A percentile compares a stretch with the other conserved stretches of the same genome.
Evolutionary conservation across 2,888 invertebrate species (phyloP).

Genomic region (Mystacides longicornis): DNA sequence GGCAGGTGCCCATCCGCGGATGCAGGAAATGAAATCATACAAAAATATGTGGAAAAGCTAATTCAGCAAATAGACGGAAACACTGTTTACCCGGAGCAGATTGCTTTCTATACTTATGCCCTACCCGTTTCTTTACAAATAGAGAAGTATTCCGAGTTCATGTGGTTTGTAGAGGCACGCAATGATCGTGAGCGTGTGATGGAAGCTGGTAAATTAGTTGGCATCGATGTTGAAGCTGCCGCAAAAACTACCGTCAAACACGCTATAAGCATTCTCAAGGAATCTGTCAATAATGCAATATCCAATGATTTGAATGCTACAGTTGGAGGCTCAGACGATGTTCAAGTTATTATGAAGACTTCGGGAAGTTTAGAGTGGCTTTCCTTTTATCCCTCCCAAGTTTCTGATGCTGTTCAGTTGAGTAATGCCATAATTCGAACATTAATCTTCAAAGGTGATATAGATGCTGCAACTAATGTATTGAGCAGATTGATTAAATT

Average conservation of each 20-base stretch:
- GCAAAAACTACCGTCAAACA: conserved; percentile 80
- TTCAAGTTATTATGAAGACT: conserved; percentile 37
- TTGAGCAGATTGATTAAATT: conserved; percentile 43
- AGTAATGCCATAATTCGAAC: conserved; percentile 83
- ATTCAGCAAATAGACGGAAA: conserved; percentile 50
- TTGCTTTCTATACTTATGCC: conserved; percentile 80
- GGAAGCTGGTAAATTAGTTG: conserved; percentile 63
- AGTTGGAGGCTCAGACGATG: conserved; percentile 43
- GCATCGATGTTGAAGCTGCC: conserved; percentile 76
- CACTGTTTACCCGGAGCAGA: conserved; percentile 64
- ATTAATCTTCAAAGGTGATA: conserved; percentile 74
- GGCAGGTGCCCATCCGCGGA: conserved; percentile 65
- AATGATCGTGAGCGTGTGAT: conserved; percentile 61
- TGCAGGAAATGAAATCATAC: conserved; percentile 66
- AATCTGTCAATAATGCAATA: background rate
- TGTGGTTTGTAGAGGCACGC: conserved; percentile 58
- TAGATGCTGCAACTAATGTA: conserved; percentile 73
- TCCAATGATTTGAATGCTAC: conserved; percentile 65
- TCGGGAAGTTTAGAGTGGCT: conserved; percentile 75
- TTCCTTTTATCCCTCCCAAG: conserved; percentile 67
- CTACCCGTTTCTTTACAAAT: conserved; percentile 53
- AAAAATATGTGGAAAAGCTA: conserved; percentile 64
- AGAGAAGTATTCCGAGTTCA: conserved; percentile 57
- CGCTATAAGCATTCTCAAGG: conserved; percentile 38
- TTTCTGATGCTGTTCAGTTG: conserved; percentile 75